phyloP scores from a whole-genome alignment of 2,113 vertebrate genomes.

The Catharus minimus region DNA sequence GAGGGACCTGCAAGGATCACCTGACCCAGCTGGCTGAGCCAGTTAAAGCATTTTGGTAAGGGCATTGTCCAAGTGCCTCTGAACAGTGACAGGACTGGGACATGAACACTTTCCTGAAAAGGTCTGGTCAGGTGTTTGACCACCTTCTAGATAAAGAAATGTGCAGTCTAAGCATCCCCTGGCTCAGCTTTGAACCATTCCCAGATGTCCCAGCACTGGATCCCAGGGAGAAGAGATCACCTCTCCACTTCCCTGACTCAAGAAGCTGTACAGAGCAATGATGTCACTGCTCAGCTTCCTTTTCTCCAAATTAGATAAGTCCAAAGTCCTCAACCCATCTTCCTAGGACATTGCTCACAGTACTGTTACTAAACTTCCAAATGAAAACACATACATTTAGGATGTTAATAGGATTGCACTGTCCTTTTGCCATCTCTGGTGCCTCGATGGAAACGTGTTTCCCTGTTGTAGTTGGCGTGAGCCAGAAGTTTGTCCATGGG shows the following conservation, averaged over 20 bases:
- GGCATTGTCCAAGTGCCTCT: not conserved
- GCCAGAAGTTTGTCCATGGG: not conserved
- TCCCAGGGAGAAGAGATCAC: not conserved
- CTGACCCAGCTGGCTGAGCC: not conserved
- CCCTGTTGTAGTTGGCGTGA: not conserved
- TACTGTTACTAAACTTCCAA: not conserved
- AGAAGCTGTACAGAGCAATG: not conserved
- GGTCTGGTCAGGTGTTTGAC: not conserved
- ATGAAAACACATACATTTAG: fast-evolving
- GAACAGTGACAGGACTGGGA: not conserved
- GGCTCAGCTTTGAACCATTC: not conserved
- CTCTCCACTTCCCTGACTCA: not conserved
- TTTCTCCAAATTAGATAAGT: not conserved
- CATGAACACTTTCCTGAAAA: not conserved
- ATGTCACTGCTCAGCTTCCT: not conserved
- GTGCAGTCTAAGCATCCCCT: not conserved
- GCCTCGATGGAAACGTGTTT: not conserved
- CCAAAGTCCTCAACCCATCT: not conserved
- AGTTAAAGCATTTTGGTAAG: not conserved
- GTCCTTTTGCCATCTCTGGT: not conserved
- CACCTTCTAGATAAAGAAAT: not conserved
- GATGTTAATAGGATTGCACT: not conserved
- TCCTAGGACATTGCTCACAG: not conserved
- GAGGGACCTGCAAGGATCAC: not conserved
- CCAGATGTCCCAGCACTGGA: not conserved